These are phyloP conservation scores for Anser brachyrhynchus DNA, from an alignment of 2,113 vertebrate species.

Conservation along the genomic window DNA sequence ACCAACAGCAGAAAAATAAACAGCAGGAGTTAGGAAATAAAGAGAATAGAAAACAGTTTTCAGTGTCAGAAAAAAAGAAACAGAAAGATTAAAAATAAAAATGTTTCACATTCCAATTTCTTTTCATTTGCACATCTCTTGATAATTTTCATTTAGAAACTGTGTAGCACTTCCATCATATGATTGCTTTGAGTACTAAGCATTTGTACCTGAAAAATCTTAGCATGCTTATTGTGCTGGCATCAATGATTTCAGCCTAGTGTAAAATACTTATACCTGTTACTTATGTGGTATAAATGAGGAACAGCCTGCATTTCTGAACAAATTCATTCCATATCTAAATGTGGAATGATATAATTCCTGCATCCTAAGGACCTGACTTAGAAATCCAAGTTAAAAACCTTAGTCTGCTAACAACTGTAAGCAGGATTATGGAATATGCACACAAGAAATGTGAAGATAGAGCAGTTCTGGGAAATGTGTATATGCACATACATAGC, in stretches of 20 bases:
- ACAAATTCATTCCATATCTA: background rate
- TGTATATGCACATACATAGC: conserved; percentile 79
- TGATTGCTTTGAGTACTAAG: background rate
- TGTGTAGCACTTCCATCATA: background rate
- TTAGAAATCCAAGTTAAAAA: background rate
- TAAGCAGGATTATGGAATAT: background rate
- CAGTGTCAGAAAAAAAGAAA: background rate
- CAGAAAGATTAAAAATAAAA: background rate
- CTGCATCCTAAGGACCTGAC: background rate
- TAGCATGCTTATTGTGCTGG: background rate
- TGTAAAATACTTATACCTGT: background rate
- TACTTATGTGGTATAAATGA: background rate
- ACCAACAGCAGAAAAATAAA: background rate
- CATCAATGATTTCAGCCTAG: background rate
- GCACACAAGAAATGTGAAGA: background rate
- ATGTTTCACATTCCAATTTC: background rate
- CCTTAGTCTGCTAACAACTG: background rate
- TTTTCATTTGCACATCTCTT: background rate
- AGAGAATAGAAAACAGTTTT: background rate
- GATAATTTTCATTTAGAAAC: background rate
- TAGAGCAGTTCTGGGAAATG: background rate
- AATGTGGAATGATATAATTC: background rate
- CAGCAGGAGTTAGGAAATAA: background rate
- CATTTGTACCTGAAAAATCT: background rate
- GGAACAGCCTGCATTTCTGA: background rate